Percentiles rank a stretch among this genome's conserved stretches.
Conservation (phyloP, 2,113 vertebrate species). For the Vireo altiloquus region DNA sequence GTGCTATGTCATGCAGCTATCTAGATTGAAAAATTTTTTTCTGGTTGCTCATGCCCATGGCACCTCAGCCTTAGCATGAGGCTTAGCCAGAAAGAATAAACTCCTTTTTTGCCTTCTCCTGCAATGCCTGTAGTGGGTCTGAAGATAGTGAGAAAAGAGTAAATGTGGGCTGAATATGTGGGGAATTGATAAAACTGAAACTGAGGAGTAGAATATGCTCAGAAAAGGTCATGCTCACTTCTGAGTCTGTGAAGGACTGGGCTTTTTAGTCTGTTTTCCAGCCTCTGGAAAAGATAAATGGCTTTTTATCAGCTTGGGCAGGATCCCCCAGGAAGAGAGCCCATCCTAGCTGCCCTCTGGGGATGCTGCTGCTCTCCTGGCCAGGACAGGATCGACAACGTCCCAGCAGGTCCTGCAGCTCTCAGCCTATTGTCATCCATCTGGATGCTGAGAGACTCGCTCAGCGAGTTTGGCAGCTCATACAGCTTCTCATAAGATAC, state of each 20-base stretch:
- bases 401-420: neutral
- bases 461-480: neutral
- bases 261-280: neutral
- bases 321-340: neutral
- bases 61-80: neutral
- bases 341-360: neutral
- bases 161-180: neutral
- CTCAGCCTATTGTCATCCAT: neutral
- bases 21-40: neutral
- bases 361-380: neutral
- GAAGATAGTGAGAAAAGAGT: neutral
- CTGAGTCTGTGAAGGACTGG: neutral
- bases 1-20: neutral
- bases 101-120: neutral
- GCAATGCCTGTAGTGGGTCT: neutral
- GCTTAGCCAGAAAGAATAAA: neutral
- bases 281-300: neutral
- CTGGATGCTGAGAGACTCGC: neutral
- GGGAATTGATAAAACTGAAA: neutral
- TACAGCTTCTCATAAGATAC: conserved; percentile 14
- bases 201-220: neutral
- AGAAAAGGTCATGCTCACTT: neutral
- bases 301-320: neutral
- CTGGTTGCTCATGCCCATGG: neutral
- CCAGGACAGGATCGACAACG: neutral